Evolutionary conservation across 2,888 invertebrate species (phyloP).

Genomic region (Notodonta dromedarius): DNA sequence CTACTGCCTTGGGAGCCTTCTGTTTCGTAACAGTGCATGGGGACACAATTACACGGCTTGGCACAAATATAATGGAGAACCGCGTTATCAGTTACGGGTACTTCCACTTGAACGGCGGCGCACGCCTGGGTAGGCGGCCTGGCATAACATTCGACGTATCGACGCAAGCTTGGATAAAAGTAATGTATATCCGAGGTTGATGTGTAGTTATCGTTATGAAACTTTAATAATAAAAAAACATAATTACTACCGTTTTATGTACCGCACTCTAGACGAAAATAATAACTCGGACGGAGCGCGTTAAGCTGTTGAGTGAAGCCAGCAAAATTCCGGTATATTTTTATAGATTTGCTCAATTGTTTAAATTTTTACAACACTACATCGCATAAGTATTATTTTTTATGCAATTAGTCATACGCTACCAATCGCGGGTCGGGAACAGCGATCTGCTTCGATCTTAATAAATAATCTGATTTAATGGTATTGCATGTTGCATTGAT

Average conservation of each 20-base stretch:
- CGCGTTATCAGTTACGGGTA: constrained; percentile 30
- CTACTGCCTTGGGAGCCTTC: background rate
- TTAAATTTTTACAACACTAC: no score
- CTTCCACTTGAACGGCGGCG: constrained; percentile 51
- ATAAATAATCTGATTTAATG: no score
- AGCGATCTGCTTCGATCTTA: no score
- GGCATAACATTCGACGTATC: constrained; percentile 27
- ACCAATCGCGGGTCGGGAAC: no score
- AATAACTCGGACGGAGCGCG: no score
- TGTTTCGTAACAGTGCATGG: constrained; percentile 12
- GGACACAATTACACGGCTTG: constrained; percentile 45
- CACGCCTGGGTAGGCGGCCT: constrained; percentile 26
- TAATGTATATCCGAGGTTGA: constrained; percentile 74
- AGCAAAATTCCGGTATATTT: no score
- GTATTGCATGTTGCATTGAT: no score
- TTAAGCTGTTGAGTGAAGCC: no score
- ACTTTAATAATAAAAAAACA: constrained; percentile 48
- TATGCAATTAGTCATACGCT: no score
- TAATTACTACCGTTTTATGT: background rate
- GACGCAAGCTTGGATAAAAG: constrained; percentile 58
- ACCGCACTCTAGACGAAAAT: no score
- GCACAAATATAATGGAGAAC: constrained; percentile 31
- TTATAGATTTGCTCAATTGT: no score
- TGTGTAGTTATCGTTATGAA: constrained; percentile 69
- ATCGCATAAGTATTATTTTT: no score